Conservation (phyloP, 2,113 vertebrate genomes). For the Poicephalus meyeri region DNA sequence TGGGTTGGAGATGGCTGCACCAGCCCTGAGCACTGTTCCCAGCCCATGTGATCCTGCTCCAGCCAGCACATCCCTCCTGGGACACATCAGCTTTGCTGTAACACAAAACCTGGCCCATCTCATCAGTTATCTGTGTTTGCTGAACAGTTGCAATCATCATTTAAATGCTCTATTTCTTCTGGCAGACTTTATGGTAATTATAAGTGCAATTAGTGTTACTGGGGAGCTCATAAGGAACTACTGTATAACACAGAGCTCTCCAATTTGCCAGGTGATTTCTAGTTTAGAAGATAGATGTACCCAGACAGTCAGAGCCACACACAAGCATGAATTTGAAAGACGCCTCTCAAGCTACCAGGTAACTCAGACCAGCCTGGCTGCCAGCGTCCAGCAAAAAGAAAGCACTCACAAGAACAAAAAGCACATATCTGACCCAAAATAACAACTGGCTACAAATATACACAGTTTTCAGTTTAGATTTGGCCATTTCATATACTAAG, state of each 20-base stretch:
- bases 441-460: neutral
- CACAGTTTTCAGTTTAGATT: neutral
- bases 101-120: neutral
- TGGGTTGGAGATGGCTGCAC: neutral
- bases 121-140: accelerated
- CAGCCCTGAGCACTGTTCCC: neutral
- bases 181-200: neutral
- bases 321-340: neutral
- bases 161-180: neutral
- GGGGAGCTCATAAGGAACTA: neutral
- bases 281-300: neutral
- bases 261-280: neutral
- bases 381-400: neutral
- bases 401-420: neutral
- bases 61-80: neutral
- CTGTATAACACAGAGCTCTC: neutral
- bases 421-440: neutral
- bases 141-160: neutral
- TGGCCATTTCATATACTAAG: neutral
- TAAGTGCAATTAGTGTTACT: neutral
- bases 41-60: accelerated
- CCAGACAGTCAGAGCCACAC: neutral
- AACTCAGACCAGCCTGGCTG: neutral
- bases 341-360: neutral
- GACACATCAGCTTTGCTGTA: neutral